These are phyloP conservation scores for Parthenolecanium corni DNA, from an alignment of 2,888 invertebrate genomes.

Conservation along the genomic window DNA sequence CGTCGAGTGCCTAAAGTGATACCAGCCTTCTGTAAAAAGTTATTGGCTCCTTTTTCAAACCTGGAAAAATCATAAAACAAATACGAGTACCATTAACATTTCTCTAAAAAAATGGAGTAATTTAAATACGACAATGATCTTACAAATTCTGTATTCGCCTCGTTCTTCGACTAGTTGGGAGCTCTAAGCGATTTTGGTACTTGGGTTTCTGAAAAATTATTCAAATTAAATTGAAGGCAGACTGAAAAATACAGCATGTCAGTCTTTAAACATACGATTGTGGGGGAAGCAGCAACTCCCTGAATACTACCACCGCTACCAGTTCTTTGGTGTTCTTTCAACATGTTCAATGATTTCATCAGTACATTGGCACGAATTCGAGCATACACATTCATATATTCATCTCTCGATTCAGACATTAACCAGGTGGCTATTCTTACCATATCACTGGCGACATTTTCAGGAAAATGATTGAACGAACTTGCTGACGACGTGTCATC, in stretches of 20 bases:
- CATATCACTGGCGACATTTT: slow-evolving; percentile 56
- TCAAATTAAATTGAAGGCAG: not conserved
- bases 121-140: too few relatives aligned
- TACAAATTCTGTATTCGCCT: slow-evolving; percentile 72
- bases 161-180: slow-evolving; percentile 55
- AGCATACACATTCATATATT: slow-evolving; percentile 63
- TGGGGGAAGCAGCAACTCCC: slow-evolving; percentile 34
- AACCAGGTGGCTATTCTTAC: slow-evolving; percentile 77
- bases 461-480: slow-evolving; percentile 56
- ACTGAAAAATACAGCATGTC: not conserved
- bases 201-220: slow-evolving; percentile 48
- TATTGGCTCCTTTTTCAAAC: slow-evolving; percentile 66
- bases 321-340: slow-evolving; percentile 68
- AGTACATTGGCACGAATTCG: slow-evolving; percentile 64
- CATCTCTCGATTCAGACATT: slow-evolving; percentile 58
- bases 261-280: slow-evolving; percentile 32
- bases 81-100: slow-evolving; percentile 15
- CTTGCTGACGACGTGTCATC: slow-evolving; percentile 46
- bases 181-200: slow-evolving; percentile 59
- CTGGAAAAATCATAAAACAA: slow-evolving; percentile 37
- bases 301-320: slow-evolving; percentile 44
- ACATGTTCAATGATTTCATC: slow-evolving; percentile 57
- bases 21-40: slow-evolving; percentile 69
- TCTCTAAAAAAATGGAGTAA: not conserved
- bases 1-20: slow-evolving; percentile 54